Conservation (phyloP, 2,888 invertebrate genomes). For the Perithous albicinctus region DNA sequence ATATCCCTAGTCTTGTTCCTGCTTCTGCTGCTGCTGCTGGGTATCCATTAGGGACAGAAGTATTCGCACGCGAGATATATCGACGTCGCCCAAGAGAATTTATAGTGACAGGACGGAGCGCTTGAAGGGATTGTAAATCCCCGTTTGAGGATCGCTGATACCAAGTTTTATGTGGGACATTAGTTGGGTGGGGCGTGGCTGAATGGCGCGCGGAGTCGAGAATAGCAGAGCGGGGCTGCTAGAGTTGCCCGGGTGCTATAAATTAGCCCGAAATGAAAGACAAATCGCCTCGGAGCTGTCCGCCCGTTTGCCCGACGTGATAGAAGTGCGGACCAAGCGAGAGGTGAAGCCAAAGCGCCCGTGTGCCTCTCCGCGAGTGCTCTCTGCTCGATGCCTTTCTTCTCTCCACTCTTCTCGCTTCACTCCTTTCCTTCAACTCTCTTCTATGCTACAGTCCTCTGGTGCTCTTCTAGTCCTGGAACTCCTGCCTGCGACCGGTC, state of each 20-base stretch:
- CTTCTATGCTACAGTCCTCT: slow-evolving; percentile 59
- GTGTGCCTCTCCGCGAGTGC: slow-evolving; percentile 67
- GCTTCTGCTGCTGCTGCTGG: slow-evolving; percentile 67
- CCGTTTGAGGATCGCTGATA: slow-evolving; percentile 85
- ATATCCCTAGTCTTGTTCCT: slow-evolving; percentile 61
- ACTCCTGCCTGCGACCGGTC: slow-evolving; percentile 67
- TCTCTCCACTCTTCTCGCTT: slow-evolving; percentile 49
- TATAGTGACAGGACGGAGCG: slow-evolving; percentile 82
- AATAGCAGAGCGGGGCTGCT: slow-evolving; percentile 76
- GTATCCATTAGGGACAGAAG: slow-evolving; percentile 84
- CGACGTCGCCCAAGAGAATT: slow-evolving; percentile 83
- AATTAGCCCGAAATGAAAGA: slow-evolving; percentile 85
- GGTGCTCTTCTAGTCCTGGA: slow-evolving; percentile 61
- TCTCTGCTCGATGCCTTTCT: slow-evolving; percentile 58
- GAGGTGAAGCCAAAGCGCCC: slow-evolving; percentile 80
- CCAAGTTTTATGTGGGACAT: slow-evolving; percentile 85
- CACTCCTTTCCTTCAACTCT: slow-evolving; percentile 57
- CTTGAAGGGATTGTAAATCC: slow-evolving; percentile 85
- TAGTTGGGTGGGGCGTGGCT: slow-evolving; percentile 85
- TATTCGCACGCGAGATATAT: slow-evolving; percentile 84
- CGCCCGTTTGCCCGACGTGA: slow-evolving; percentile 84
- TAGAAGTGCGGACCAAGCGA: slow-evolving; percentile 81
- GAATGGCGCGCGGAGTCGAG: slow-evolving; percentile 79
- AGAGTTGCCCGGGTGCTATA: slow-evolving; percentile 82
- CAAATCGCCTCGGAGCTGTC: slow-evolving; percentile 84